Evolutionary conservation across 2,888 invertebrate genomes (phyloP).

Genomic region (Panopea generosa): DNA sequence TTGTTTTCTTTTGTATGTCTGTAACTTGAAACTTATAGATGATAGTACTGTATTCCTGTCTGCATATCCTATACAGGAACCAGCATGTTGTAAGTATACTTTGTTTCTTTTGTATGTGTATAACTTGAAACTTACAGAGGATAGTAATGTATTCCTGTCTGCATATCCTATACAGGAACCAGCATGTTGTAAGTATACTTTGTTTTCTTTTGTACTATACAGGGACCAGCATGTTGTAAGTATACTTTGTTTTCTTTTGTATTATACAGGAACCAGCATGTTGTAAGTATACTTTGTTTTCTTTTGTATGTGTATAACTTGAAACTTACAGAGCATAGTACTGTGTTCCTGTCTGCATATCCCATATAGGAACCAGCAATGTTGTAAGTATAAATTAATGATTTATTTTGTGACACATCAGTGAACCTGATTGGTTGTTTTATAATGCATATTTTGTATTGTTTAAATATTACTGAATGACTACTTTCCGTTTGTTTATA

Average conservation of each 20-base stretch:
- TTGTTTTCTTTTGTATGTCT: too few species aligned
- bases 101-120: too few species aligned
- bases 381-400: conserved; percentile 48
- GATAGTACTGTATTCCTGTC: conserved; percentile 81
- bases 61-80: conserved; percentile 65
- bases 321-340: conserved; percentile 70
- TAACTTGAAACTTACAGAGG: conserved; percentile 71
- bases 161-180: conserved; percentile 66
- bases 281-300: conserved; percentile 30
- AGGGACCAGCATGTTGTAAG: conserved; percentile 53
- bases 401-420: too few species aligned
- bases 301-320: conserved; percentile 81
- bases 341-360: conserved; percentile 81
- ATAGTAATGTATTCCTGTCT: conserved; percentile 80
- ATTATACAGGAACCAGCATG: conserved; percentile 46
- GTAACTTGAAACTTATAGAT: conserved; percentile 72
- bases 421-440: too few species aligned
- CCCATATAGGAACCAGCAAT: conserved; percentile 56
- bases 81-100: conserved; percentile 43
- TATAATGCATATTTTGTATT: too few species aligned
- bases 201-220: conserved; percentile 43
- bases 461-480: too few species aligned
- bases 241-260: neutral
- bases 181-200: conserved; percentile 38
- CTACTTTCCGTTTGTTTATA: too few species aligned